phyloP scores from a whole-genome alignment of 2,113 vertebrate genomes.

The Centropus unirufus region DNA sequence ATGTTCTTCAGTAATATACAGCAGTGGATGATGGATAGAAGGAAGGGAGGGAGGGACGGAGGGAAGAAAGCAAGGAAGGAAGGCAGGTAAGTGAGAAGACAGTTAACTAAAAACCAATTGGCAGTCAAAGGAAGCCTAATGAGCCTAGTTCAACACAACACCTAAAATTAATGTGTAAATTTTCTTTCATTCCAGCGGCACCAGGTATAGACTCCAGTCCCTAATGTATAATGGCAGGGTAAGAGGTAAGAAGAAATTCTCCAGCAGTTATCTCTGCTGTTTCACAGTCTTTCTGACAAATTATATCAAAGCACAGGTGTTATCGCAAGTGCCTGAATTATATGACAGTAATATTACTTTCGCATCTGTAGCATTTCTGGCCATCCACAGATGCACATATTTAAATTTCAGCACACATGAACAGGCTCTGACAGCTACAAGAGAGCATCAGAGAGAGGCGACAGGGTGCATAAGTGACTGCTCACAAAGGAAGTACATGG shows the following conservation, averaged over 20 bases:
- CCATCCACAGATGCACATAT: neutral
- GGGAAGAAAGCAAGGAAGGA: neutral
- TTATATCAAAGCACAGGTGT: neutral
- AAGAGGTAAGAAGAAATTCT: neutral
- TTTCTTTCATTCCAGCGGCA: neutral
- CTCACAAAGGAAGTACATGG: neutral
- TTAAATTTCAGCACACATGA: neutral
- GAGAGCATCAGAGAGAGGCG: neutral
- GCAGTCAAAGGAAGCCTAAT: neutral
- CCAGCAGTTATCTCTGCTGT: neutral
- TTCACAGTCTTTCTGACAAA: neutral
- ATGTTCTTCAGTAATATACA: neutral
- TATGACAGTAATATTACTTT: neutral
- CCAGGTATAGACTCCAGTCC: neutral
- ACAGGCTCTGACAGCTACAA: neutral
- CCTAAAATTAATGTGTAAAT: neutral
- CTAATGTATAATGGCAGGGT: neutral
- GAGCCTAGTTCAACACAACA: neutral
- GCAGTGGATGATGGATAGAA: neutral
- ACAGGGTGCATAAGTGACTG: neutral
- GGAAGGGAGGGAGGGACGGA: neutral
- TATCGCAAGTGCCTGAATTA: neutral
- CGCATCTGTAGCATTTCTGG: neutral
- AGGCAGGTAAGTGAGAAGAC: neutral
- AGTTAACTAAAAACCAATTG: neutral